Base-by-base conservation (phyloP, 1,140 invertebrate genomes). In the Pseudomyrmex flavicornis region DNA sequence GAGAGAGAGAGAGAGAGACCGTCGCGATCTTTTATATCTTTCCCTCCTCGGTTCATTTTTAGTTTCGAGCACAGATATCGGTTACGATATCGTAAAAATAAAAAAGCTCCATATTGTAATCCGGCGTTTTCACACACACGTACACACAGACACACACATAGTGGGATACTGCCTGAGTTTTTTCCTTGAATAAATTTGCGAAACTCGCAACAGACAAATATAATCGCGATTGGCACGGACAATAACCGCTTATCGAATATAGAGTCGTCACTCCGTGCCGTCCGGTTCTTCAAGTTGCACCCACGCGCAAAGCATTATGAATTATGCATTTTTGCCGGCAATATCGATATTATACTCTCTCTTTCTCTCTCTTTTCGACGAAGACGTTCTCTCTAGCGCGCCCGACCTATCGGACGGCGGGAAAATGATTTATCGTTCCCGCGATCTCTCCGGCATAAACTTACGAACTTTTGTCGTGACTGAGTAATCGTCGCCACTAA, bases 261-360 rank as follows among this genome's bases (percentile, higher is more conserved):
- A 10, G 75, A 77, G 52, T 79, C 65, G 54, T 79, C 44, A 10
- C 20, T 20, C 52, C 52, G 35, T 15, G 35, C 26, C 65, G 22
- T 58, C 7, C 52, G 17, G 73, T 62, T 56, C 26, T 35, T 35
- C 20, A 13, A 35, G 35, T 35, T 35, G 20, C 17, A 26, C 65
- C 48, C 52, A 17, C 26, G 82, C 59, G 70, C 83, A 54, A 62
- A n/a, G 22, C 22, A n/a, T n/a, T n/a, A 85, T 85, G 84, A 87
- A 87, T 87, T 85, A 85, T 87, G 63, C 65, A 87, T 82, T 68
- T 35, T 65, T 12, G 48, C 35, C 46, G 48, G 17, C 50, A 72
- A 56, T 56, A 85, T 86, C 83, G 70, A 86, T 73, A 79, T 79
- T 69, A 20, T 35, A 35, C 35, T 35, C 35, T 35, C 35, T 35